Conservation (phyloP, 2,113 vertebrate genomes). For the Nothocercus julius region DNA sequence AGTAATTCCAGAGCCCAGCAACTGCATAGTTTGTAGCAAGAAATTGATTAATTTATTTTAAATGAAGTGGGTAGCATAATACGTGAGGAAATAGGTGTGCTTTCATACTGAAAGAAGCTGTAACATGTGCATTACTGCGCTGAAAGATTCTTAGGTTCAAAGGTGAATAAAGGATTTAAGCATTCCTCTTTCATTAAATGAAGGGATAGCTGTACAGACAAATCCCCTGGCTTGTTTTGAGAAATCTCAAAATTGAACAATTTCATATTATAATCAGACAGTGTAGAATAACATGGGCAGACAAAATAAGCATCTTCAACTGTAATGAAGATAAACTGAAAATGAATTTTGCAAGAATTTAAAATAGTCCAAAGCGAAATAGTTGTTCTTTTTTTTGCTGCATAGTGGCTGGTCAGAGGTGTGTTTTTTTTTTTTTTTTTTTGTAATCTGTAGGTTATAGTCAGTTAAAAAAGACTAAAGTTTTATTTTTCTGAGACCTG, state of each 20-base stretch:
- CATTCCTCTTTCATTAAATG: neutral
- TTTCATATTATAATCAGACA: neutral
- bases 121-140: neutral
- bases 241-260: neutral
- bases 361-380: neutral
- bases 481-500: neutral
- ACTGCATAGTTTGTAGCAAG: neutral
- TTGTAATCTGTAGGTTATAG: neutral
- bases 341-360: conserved; percentile 2
- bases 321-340: neutral
- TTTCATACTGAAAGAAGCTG: neutral
- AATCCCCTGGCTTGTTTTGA: neutral
- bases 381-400: neutral
- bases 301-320: conserved; percentile 31
- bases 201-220: neutral
- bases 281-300: neutral
- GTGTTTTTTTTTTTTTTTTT: neutral
- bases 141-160: conserved; percentile 6
- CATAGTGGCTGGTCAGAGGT: neutral
- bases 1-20: neutral
- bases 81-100: neutral
- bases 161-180: neutral
- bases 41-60: neutral
- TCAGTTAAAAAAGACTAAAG: neutral
- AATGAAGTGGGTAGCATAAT: neutral